Conservation (phyloP, 2,888 invertebrate species). For the Ischnura elegans region DNA sequence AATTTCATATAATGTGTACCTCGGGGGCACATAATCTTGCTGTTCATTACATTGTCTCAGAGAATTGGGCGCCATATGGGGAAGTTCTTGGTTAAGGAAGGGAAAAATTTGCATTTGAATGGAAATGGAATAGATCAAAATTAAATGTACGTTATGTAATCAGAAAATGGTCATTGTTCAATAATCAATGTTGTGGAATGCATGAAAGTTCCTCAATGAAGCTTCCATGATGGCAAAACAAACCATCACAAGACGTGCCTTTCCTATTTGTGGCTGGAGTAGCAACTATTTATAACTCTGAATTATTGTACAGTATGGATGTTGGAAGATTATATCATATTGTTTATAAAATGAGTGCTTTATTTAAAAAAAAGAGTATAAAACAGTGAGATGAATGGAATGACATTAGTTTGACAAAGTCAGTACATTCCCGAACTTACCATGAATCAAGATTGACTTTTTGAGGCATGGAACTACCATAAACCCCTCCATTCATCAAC, state of each 20-base stretch:
- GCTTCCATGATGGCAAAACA: constrained; percentile 29
- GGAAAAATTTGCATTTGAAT: neutral
- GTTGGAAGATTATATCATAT: constrained; percentile 58
- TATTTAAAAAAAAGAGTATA: constrained; percentile 5
- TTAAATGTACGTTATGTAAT: neutral
- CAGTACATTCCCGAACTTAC: neutral
- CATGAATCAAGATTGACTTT: neutral
- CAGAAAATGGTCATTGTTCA: neutral
- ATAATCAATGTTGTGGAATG: constrained; percentile 21
- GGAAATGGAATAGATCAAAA: constrained; percentile 22
- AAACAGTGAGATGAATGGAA: neutral
- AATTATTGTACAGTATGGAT: constrained; percentile 55
- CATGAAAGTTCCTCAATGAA: constrained; percentile 20
- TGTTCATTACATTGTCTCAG: neutral
- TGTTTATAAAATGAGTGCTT: constrained; percentile 54
- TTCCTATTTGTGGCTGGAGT: constrained; percentile 45
- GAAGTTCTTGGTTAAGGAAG: neutral
- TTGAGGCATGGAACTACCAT: constrained; percentile 62
- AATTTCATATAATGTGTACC: neutral
- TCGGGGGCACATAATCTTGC: neutral
- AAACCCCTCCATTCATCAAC: constrained; percentile 76
- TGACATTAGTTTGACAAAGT: neutral
- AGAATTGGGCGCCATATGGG: neutral
- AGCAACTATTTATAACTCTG: constrained; percentile 56
- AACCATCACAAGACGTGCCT: constrained; percentile 55